These are phyloP conservation scores for Amblyteles armatorius DNA, from an alignment of 2,888 invertebrate species.

Conservation along the genomic window DNA sequence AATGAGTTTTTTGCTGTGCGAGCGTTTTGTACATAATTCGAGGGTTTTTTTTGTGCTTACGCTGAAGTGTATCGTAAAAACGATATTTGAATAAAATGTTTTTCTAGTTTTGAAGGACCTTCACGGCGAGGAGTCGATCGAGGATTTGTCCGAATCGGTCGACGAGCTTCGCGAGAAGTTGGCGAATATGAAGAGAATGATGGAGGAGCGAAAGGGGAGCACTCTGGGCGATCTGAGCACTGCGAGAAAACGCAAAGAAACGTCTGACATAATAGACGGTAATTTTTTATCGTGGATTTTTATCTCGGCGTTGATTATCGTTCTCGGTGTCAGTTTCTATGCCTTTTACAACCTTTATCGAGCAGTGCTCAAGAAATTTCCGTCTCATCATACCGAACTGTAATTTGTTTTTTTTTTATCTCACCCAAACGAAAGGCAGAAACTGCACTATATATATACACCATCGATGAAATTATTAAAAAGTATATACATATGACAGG, in stretches of 20 bases:
- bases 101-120: slow-evolving; percentile 73
- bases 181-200: slow-evolving; percentile 92
- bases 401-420: slow-evolving; percentile 83
- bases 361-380: slow-evolving; percentile 93
- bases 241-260: slow-evolving; percentile 80
- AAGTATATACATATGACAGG: neutral
- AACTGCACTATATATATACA: neutral
- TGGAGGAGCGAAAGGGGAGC: slow-evolving; percentile 89
- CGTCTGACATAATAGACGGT: slow-evolving; percentile 89
- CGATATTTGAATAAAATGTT: neutral
- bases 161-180: slow-evolving; percentile 92
- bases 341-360: slow-evolving; percentile 94
- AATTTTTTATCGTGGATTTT: slow-evolving; percentile 94
- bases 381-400: slow-evolving; percentile 92
- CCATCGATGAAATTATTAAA: neutral
- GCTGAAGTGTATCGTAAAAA: neutral
- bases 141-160: slow-evolving; percentile 88
- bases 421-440: neutral
- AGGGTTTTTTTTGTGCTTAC: too few relatives aligned
- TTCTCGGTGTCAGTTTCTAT: slow-evolving; percentile 92
- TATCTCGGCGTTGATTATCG: slow-evolving; percentile 91
- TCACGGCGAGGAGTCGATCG: slow-evolving; percentile 76
- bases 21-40: too few relatives aligned
- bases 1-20: neutral
- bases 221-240: slow-evolving; percentile 85